Conservation (phyloP, 2,888 invertebrate species). For the Coelopa pilipes region DNA sequence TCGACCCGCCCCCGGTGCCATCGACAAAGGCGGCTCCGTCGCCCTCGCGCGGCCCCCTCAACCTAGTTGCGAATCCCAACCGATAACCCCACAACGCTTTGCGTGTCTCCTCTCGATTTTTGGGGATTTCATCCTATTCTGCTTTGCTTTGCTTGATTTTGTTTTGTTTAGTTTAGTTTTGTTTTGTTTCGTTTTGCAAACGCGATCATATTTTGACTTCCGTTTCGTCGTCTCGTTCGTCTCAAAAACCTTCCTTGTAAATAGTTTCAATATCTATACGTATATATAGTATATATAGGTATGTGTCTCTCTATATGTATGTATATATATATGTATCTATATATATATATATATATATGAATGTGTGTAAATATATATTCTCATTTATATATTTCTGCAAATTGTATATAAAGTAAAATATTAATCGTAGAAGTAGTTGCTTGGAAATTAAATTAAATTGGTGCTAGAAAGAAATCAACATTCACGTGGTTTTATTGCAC, state of each 20-base stretch:
- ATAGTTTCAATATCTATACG: not conserved
- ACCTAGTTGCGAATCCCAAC: not conserved
- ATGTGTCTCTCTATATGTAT: not conserved
- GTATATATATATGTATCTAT: conserved; percentile 10
- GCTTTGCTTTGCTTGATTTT: not conserved
- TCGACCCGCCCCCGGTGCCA: not conserved
- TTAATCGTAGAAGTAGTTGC: not conserved
- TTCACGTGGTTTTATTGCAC: conserved; percentile 58
- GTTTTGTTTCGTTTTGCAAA: conserved; percentile 40
- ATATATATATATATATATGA: conserved; percentile 22
- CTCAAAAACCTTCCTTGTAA: conserved; percentile 19
- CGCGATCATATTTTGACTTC: conserved; percentile 35
- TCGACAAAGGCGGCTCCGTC: not conserved
- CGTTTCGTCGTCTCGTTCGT: conserved; percentile 20
- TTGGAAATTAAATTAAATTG: conserved; percentile 39
- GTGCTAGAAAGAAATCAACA: conserved; percentile 46
- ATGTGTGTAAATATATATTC: conserved; percentile 20
- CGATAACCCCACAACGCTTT: too few species aligned
- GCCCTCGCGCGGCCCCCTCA: not conserved
- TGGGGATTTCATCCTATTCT: too few species aligned
- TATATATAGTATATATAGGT: conserved; percentile 12
- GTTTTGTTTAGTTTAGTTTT: not conserved
- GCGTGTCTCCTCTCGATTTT: too few species aligned
- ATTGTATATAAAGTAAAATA: conserved; percentile 36
- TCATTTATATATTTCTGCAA: conserved; percentile 23